Evolutionary conservation across 2,888 invertebrate genomes (phyloP).

Genomic region (Eurois occulta): DNA sequence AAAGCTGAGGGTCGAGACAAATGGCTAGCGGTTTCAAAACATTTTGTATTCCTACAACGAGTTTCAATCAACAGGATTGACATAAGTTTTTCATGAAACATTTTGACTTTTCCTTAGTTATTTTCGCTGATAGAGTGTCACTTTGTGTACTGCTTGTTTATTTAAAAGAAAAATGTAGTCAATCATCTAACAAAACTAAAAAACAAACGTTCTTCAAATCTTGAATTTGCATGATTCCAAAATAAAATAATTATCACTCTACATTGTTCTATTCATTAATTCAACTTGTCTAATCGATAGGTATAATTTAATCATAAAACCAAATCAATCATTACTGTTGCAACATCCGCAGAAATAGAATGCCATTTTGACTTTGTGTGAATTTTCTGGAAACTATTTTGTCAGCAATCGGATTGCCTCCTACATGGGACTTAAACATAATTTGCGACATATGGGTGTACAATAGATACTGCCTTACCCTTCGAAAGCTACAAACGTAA

Average conservation of each 20-base stretch:
- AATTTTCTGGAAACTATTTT: neutral
- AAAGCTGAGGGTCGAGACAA: too few relatives aligned
- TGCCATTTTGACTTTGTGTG: neutral
- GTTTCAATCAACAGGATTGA: too few relatives aligned
- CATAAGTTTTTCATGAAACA: too few relatives aligned
- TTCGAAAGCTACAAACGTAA: too few relatives aligned
- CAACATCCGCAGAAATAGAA: too few relatives aligned
- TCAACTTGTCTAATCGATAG: neutral
- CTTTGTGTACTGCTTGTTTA: neutral
- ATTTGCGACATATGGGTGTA: too few relatives aligned
- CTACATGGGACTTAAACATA: too few relatives aligned
- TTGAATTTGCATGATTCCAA: neutral
- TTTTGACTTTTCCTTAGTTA: neutral
- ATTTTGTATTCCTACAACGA: too few relatives aligned
- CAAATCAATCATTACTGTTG: neutral
- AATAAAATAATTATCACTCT: neutral
- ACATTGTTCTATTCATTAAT: constrained; percentile 5
- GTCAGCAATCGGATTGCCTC: too few relatives aligned
- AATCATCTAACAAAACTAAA: neutral
- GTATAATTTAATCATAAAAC: neutral
- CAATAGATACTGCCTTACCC: too few relatives aligned
- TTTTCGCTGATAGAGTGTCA: too few relatives aligned
- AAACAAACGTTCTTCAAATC: neutral
- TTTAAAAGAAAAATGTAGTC: neutral
- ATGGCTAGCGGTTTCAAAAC: too few relatives aligned